Evolutionary conservation across 2,113 vertebrate species (phyloP).

Genomic region (Hymenochirus boettgeri): DNA sequence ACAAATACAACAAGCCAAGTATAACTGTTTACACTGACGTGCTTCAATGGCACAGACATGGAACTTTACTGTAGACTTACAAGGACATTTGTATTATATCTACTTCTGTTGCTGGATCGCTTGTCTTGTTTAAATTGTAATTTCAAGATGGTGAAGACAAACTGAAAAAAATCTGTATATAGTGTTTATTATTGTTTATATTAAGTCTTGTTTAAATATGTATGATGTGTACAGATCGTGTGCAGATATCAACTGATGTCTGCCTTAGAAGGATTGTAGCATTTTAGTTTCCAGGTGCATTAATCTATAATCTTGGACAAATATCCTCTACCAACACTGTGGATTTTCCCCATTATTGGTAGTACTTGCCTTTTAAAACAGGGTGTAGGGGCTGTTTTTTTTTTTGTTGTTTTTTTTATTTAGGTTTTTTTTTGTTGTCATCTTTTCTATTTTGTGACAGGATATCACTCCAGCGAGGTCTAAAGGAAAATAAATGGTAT

Average conservation of each 20-base stretch:
- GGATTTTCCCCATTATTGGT: conserved; percentile 98
- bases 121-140: conserved; percentile 81
- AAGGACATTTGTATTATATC: conserved; percentile 88
- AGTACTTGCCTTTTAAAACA: conserved; percentile 99
- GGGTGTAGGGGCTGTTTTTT: conserved; percentile 94
- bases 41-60: conserved; percentile 84
- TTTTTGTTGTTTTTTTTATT: conserved; percentile 28
- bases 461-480: conserved; percentile 89
- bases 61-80: conserved; percentile 90
- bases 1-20: conserved; percentile 98
- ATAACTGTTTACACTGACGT: conserved; percentile 99
- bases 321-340: conserved; percentile 99
- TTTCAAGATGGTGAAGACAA: conserved; percentile 75
- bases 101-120: conserved; percentile 81
- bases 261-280: conserved; percentile 98
- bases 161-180: conserved; percentile 88
- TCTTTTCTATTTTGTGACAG: conserved; percentile 84
- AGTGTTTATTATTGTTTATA: conserved; percentile 99
- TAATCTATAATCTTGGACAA: conserved; percentile 95
- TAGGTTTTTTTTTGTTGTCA: conserved; percentile 71
- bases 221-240: conserved; percentile 99
- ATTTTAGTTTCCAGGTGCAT: conserved; percentile 94
- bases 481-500: conserved; percentile 84
- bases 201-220: conserved; percentile 98
- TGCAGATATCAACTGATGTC: conserved; percentile 96